A percentile compares a stretch with the other conserved stretches of the same genome.
Conservation (phyloP, 2,113 vertebrate genomes). For the Polyodon spathula region DNA sequence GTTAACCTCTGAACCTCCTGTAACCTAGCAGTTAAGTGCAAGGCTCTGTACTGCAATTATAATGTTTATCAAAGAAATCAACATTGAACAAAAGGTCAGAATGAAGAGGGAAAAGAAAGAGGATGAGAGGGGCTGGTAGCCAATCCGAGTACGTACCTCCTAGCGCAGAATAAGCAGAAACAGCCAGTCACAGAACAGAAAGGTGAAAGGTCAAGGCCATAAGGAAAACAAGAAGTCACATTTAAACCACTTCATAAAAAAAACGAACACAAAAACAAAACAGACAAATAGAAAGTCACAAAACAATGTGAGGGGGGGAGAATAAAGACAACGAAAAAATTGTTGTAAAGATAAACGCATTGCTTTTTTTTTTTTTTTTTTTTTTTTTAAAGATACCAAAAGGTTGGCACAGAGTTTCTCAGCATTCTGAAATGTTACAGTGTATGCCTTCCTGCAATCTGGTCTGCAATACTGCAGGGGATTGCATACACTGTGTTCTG, state of each 20-base stretch:
- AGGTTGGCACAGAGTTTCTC: too few relatives aligned
- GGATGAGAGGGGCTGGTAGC: constrained; percentile 42
- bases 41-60: background rate
- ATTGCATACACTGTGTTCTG: too few relatives aligned
- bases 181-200: constrained; percentile 85
- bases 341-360: constrained; percentile 29
- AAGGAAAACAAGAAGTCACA: constrained; percentile 72
- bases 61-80: constrained; percentile 5
- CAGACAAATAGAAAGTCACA: constrained; percentile 57
- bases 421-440: too few relatives aligned
- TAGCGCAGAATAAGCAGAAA: constrained; percentile 80
- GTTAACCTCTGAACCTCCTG: constrained; percentile 17
- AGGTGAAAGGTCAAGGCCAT: constrained; percentile 77
- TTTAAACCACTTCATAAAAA: constrained; percentile 62
- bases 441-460: too few relatives aligned
- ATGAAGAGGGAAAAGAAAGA: constrained; percentile 25
- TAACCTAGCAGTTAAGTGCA: background rate
- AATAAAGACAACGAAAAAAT: constrained; percentile 14
- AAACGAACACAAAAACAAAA: constrained; percentile 57
- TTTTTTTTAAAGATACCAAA: too few relatives aligned
- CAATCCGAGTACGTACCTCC: constrained; percentile 77
- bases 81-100: constrained; percentile 38
- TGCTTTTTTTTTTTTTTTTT: background rate
- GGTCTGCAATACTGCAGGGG: too few relatives aligned
- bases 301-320: constrained; percentile 36